Base-by-base conservation (phyloP, 2,888 invertebrate genomes). In the Drosophila siamana region DNA sequence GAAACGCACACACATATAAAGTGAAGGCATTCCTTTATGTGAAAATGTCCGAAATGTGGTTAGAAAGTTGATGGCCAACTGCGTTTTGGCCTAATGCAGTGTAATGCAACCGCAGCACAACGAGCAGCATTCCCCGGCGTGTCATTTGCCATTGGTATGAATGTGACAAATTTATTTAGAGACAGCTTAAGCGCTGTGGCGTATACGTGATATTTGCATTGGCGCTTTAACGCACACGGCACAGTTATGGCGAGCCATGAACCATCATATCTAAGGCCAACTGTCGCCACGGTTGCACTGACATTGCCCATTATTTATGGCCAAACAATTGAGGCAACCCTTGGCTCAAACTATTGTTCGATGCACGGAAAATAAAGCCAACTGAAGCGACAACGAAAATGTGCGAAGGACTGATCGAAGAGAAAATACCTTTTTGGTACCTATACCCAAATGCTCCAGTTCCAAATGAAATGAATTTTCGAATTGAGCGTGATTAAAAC, bases 281-380 rank as follows among this genome's bases (percentile, higher is more conserved):
- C 78, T 74, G 74, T 65, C 79, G 62, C 69, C 64, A 79, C 63
- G 64, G 59, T 69, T 52, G 57, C 61, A 62, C 61, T 81, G 80
- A 80, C 77, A 76, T 69, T 75, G 76, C 57, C 63, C 73, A 82
- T 83, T 74, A 87, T 83, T 83, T 87, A 83, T 81, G 75, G 57
- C 61, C 88, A 81, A 83, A 87, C 88, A 87, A 87, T 83, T 83
- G 82, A 72, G 56, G 73, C 78, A 51, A 59, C 62, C 50, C 67
- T 54, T 50, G 60, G 70, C 43, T 71, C 69, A 68, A 78, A 67
- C 82, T 69, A 83, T 83, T 83, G 87, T 87, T 72, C 81, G 68
- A 70, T 69, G 71, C 68, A 63, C 87, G 86, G 74, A 72, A 57
- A 43, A 47, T 61, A 38, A 47, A 41, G 54, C 50, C 64, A 64